A percentile compares a stretch with the other conserved stretches of the same genome.
Conservation (phyloP, 2,888 invertebrate genomes). For the Drosophila kambysellisi region DNA sequence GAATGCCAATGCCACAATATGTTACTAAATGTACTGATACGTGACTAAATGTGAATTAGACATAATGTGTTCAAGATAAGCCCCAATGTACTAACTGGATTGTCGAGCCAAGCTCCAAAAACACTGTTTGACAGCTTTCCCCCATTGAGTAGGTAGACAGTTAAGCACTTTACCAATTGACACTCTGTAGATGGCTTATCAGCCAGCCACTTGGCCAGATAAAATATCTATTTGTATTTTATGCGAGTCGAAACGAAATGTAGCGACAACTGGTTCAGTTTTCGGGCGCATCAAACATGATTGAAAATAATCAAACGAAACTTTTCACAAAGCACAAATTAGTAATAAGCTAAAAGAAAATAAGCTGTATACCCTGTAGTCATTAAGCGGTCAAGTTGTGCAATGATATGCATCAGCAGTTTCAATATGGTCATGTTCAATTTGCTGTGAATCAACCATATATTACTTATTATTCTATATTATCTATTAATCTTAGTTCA, state of each 20-base stretch:
- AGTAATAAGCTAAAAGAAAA: slow-evolving; percentile 40
- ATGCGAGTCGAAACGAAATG: slow-evolving; percentile 25
- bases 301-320: slow-evolving; percentile 39
- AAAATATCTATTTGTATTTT: slow-evolving; percentile 32
- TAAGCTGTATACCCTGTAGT: slow-evolving; percentile 42
- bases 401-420: background rate
- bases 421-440: background rate
- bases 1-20: slow-evolving; percentile 56
- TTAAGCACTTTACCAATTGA: slow-evolving; percentile 17
- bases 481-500: background rate
- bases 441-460: background rate
- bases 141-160: slow-evolving; percentile 10
- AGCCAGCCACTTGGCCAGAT: slow-evolving; percentile 17
- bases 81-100: slow-evolving; percentile 22
- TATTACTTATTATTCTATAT: background rate
- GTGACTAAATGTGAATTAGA: slow-evolving; percentile 35
- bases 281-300: slow-evolving; percentile 29
- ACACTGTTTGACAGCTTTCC: slow-evolving; percentile 38
- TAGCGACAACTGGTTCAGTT: slow-evolving; percentile 39
- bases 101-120: slow-evolving; percentile 4
- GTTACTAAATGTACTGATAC: slow-evolving; percentile 12
- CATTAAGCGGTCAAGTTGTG: background rate
- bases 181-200: slow-evolving; percentile 6
- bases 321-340: slow-evolving; percentile 15
- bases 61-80: slow-evolving; percentile 30